Base-by-base conservation (phyloP, 2,113 vertebrate species). In the Delphinus delphis region DNA sequence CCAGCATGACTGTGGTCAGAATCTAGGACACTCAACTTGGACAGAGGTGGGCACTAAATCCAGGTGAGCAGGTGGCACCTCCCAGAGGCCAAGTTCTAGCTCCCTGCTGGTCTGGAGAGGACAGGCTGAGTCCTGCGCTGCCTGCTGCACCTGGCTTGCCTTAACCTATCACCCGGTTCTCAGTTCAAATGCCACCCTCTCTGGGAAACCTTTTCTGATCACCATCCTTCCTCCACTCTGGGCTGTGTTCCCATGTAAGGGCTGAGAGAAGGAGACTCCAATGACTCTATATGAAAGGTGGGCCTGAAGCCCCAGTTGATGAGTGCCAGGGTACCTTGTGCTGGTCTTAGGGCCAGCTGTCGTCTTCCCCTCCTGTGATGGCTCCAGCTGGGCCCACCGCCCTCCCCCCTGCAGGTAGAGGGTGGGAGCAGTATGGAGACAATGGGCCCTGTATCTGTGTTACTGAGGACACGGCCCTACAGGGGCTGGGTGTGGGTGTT, bases 381-480 rank as follows among this genome's bases (percentile, higher is more conserved):
- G 89, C 79, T 96, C 60, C 68, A 88, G 81, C 86, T 63, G 21
- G 79, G 60, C 50, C 88, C 53, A 41, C 50, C 58, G 20, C 62
- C 33, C 6, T 12, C 14, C 71, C 38, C 25, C 5, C 71, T 88
- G 58, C 58, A 63, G 88, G 79, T 89, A 55, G 90, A 93, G 86
- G 92, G 50, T 88, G 74, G 93, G 82, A 86, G 26, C 62, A 91
- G 76, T 23, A 20, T 71, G 44, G 80, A 88, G 94, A 98, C 98
- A 98, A 98, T 96, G 90, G 80, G 87, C 63, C 92, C 90, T 97
- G 92, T 98, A 97, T 97, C 96, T 98, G 67, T 80, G 76, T 60
- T 87, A 58, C 92, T 77, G 77, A 95, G 79, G 97, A 93, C 81
- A 93, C 5, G 8, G 79, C 88, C 38, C 53, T 70, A 83, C 33